Evolutionary conservation across 2,113 vertebrate genomes (phyloP), one percentile per base, ranked within the genome.

Genomic region (Crypturellus undulatus): DNA sequence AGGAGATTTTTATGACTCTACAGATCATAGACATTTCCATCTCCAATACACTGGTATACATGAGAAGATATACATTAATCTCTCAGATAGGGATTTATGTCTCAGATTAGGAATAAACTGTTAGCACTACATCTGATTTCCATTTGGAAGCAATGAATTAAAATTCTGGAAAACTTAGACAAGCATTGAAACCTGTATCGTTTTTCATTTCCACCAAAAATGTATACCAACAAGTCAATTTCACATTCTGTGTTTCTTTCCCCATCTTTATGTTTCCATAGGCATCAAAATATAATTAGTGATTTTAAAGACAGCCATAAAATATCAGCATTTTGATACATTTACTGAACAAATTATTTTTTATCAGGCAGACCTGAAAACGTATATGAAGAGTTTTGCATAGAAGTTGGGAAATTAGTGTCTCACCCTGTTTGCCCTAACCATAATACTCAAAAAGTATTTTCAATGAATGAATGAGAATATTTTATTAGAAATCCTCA

Each of bases 311-410:
- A 24, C 19, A 56, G 5, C 5, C n/a, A 25, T 56, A 40, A 84
- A 56, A 54, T 43, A 40, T 18, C 14, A 10, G 8, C 40, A 36
- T 32, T 6, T 63, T 91, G 34, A 38, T 73, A 30, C 8, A 2
- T 21, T 56, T 69, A 45, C 10, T 65, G 59, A 28, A 5, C 2
- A 47, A 80, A 42, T 20, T 63, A 49, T 5, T 62, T 90, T 92
- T 80, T 79, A 43, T 38, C 7, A 17, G 47, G 8, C 6, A n/a
- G 40, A 14, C 3, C 7, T 60, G 30, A 49, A 68, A 87, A 91
- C 5, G 3, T n/a, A 9, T 5, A 67, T 2, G 1, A 21, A 34
- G 3, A 40, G 5, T 51, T 9, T 40, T 24, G 59, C 30, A 3
- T 21, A 12, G 24, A 65, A 64, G 6, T 5, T 12, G 10, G 2